Conservation (phyloP, 2,113 vertebrate genomes). For the Xiphophorus maculatus region DNA sequence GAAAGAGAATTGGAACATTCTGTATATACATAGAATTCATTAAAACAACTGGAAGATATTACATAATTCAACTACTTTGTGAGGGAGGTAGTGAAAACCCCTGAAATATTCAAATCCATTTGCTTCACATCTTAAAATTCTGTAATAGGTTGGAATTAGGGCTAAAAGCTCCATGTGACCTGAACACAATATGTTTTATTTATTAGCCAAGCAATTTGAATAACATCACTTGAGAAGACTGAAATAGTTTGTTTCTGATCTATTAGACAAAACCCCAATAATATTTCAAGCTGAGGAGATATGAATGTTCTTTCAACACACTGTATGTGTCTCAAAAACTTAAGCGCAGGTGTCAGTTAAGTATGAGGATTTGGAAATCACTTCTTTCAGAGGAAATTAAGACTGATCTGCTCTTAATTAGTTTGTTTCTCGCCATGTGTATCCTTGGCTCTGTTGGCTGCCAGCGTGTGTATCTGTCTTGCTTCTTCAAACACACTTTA, state of each 20-base stretch:
- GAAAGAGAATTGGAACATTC: constrained; percentile 24
- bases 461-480: neutral
- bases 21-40: constrained; percentile 22
- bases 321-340: neutral
- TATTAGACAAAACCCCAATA: too few relatives aligned
- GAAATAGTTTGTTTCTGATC: too few relatives aligned
- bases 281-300: too few relatives aligned
- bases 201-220: too few relatives aligned
- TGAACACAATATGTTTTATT: too few relatives aligned
- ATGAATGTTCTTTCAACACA: too few relatives aligned
- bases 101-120: constrained; percentile 45
- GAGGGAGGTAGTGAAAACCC: constrained; percentile 15
- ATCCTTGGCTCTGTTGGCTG: neutral
- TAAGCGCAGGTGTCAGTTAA: neutral
- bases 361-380: too few relatives aligned
- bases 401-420: neutral
- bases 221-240: too few relatives aligned
- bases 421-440: neutral
- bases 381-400: neutral
- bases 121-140: neutral
- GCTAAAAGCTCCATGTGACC: neutral
- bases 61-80: constrained; percentile 31
- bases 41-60: constrained; percentile 31
- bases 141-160: constrained; percentile 1
- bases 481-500: neutral